Evolutionary conservation across 2,888 invertebrate species (phyloP), one percentile per base, ranked within the genome.

Genomic region (Timandra comae): DNA sequence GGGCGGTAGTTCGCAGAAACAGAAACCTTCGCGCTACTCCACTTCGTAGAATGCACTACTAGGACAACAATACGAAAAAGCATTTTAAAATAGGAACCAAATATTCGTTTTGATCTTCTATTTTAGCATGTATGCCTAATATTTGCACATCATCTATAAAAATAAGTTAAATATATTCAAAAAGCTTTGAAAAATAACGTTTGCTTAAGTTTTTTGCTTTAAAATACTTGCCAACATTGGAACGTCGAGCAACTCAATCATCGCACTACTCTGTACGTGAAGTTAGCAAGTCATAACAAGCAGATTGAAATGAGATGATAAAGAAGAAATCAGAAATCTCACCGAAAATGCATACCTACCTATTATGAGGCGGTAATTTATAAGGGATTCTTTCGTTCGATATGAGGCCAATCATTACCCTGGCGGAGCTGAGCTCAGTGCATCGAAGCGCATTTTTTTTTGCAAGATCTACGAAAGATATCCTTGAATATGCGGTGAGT

Each of bases 271-370:
- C 61, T 62, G 59, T 59, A 63, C 67, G 57, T 57, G 61, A 63
- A 67, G 63, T 65, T 56, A 73, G 63, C 72, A 67, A 69, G 61
- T 78, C 74, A 78, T 80, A 81, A 81, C 70, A 78, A 70, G 74
- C 73, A 81, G 82, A 84, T 85, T 76, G 72, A 79, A 81, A 80
- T 76, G 74, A 76, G 71, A 62, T 69, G 84, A 85, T 85, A 81
- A 76, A 52, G 52, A 60, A 29, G 41, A 63, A 79, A 81, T 82
- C 77, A 67, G 76, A 75, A 79, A 82, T 80, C 77, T 82, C 72
- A 71, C 79, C 82, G 66, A 84, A 84, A 82, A 79, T 76, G 70
- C 68, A 66, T 63, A 68, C 70, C 59, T 65, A 68, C 69, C 67
- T 74, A 78, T 79, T 81, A 81, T 64, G 56, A 69, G 59, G 65